Base-by-base conservation (phyloP, 2,888 invertebrate species). In the Zele albiditarsus region DNA sequence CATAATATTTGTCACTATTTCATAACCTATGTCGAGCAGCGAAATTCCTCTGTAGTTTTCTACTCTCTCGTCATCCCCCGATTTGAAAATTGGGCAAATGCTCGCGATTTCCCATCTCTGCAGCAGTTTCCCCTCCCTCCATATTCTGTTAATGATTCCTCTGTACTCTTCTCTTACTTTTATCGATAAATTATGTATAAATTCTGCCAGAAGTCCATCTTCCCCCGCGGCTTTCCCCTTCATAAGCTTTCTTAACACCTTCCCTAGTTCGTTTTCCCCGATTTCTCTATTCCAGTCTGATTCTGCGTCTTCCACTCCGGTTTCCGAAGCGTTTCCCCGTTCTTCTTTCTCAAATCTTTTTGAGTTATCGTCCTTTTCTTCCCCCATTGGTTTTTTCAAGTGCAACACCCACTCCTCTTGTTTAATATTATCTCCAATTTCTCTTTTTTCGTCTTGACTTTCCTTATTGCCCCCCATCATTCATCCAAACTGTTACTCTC, bases 41-140 rank as follows among this genome's bases (percentile, higher is more conserved):
- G 75, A 38, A 2, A 76, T 60, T 4, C 70, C 73, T 62, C 70
- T 60, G 14, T 71, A 73, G 20, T 73, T 76, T 0, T 12, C 57
- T 2, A 66, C 58, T 0, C 27, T 23, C 16, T 42, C 25, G 3
- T 25, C 70, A 0, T 71, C 66, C 6, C 70, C 66, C 4, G 42
- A 58, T 33, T 76, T 73, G 23, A 58, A 25, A 0, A 76, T 76
- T 12, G 66, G 65, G 4, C n/a, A 66, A 23, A 76, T 69, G 53
- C 33, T 46, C n/a, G 76, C 73, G 31, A 23, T 70, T 58, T 71
- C 38, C 70, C 73, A 76, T 0, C 69, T 42, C 14, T 57, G 6
- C 1, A 25, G n/a, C 6, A 76, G 3, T 20, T 49, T 14, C 0
- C 71, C 66, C 3, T 46, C 57, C 33, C 42, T 20, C 53, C 66